These are phyloP conservation scores for Aplochiton taeniatus DNA, from an alignment of 2,797 vertebrate genomes.

Conservation along the genomic window DNA sequence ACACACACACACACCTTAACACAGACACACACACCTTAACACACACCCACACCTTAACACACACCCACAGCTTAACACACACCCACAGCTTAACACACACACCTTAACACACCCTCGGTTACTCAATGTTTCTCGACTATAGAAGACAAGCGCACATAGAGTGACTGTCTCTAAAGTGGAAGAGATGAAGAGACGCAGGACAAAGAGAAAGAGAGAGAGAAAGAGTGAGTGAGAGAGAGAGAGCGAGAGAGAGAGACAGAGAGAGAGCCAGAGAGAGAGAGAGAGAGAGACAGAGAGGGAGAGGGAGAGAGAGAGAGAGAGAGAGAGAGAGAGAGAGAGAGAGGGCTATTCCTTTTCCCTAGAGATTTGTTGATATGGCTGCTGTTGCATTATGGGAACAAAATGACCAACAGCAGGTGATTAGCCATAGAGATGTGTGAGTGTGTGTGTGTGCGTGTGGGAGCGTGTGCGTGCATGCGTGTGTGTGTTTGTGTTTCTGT, in stretches of 20 bases:
- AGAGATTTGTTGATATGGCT: slow-evolving; percentile 26
- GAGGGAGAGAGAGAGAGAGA: neutral
- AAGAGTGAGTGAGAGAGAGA: neutral
- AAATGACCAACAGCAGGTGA: slow-evolving; percentile 49
- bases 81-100: too few relatives aligned
- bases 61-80: too few relatives aligned
- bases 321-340: neutral
- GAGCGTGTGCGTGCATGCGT: neutral
- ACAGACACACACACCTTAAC: neutral
- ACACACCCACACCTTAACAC: neutral
- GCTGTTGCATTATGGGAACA: slow-evolving; percentile 64
- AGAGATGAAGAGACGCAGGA: too few relatives aligned
- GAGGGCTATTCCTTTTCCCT: slow-evolving; percentile 8
- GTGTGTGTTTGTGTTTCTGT: neutral
- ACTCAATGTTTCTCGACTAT: too few relatives aligned
- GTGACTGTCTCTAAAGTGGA: too few relatives aligned
- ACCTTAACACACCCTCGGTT: too few relatives aligned
- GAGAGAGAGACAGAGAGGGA: neutral
- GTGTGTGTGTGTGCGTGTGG: neutral
- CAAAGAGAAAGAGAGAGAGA: neutral
- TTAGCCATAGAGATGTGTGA: neutral
- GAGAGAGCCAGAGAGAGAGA: neutral
- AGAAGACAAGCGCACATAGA: too few relatives aligned
- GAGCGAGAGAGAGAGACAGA: neutral
- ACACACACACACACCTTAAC: slow-evolving; percentile 10